Conservation (phyloP, 2,113 vertebrate species). For the Corapipo altera region DNA sequence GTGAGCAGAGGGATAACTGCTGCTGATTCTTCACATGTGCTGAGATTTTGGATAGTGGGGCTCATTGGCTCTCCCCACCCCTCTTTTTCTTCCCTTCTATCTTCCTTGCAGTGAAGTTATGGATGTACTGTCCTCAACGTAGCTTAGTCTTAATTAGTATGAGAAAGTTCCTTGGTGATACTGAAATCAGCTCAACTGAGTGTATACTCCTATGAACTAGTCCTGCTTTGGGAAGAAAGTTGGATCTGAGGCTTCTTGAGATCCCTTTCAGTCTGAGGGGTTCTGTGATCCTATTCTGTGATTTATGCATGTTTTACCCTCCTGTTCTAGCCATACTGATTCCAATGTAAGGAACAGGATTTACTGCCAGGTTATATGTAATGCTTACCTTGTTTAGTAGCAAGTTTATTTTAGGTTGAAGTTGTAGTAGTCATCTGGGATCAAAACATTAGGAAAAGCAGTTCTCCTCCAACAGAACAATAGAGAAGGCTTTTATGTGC, state of each 20-base stretch:
- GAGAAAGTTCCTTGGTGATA: neutral
- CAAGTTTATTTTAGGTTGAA: neutral
- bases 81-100: neutral
- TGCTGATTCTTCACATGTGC: neutral
- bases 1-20: neutral
- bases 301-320: neutral
- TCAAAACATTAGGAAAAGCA: neutral
- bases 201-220: neutral
- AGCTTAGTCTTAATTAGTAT: neutral
- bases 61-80: rapidly evolving
- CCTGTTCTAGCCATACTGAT: neutral
- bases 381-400: neutral
- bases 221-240: neutral
- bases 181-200: neutral
- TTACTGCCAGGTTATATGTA: neutral
- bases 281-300: neutral
- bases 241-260: neutral
- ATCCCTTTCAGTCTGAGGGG: neutral
- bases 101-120: neutral
- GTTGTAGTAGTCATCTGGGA: neutral
- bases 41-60: neutral
- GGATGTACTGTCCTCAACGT: neutral
- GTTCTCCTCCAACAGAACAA: neutral
- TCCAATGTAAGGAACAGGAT: neutral
- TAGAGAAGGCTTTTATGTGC: neutral